phyloP scores from a whole-genome alignment of 2,797 vertebrate genomes.

The Nothura maculosa region DNA sequence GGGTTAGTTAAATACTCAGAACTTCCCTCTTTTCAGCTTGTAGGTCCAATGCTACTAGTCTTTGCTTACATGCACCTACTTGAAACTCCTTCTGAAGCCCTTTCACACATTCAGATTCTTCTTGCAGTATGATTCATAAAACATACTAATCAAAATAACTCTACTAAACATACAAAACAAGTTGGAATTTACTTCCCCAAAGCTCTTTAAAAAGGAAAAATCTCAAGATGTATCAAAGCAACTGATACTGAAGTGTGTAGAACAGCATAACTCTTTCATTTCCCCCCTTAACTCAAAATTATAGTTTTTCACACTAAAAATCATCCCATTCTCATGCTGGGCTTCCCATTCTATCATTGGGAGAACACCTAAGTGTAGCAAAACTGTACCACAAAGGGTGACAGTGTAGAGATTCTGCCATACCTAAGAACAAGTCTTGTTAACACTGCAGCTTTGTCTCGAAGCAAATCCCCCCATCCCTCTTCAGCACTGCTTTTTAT shows the following conservation, averaged over 20 bases:
- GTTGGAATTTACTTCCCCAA: not conserved
- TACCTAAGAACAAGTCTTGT: not conserved
- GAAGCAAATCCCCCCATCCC: not conserved
- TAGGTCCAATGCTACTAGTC: not conserved
- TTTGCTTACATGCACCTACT: not conserved
- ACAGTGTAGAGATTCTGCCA: not conserved
- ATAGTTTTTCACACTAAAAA: not conserved
- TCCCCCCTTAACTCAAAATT: not conserved
- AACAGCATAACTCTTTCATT: not conserved
- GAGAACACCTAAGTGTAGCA: not conserved
- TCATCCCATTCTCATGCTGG: not conserved
- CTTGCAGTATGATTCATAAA: not conserved
- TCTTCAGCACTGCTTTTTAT: slow-evolving; percentile 18
- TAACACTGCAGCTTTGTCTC: not conserved
- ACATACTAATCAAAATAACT: not conserved
- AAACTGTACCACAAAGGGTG: not conserved
- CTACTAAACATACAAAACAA: not conserved
- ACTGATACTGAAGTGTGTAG: not conserved
- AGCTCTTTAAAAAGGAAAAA: slow-evolving; percentile 26
- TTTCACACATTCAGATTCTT: not conserved
- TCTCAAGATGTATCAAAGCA: slow-evolving; percentile 8
- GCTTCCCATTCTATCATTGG: not conserved
- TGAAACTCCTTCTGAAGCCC: not conserved
- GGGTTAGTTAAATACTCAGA: not conserved
- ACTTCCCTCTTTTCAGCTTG: not conserved